Percentiles rank a stretch among this genome's conserved stretches.
Evolutionary conservation across 2,113 vertebrate genomes (phyloP).

Genomic region (Nibea coibor): DNA sequence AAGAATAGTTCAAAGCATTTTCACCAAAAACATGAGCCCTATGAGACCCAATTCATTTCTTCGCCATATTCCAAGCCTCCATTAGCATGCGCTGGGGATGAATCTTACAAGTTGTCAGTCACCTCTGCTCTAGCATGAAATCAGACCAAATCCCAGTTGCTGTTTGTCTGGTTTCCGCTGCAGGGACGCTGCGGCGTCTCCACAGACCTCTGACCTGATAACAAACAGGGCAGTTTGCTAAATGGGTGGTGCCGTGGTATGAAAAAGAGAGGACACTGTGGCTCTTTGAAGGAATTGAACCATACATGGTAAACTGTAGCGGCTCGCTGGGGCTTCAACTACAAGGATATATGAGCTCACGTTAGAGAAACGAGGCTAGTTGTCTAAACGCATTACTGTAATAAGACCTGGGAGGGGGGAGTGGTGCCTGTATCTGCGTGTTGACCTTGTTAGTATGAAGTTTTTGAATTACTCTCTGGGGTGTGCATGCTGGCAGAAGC

Average conservation of each 20-base stretch:
- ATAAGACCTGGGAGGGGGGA: slow-evolving; percentile 54
- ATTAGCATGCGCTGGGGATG: slow-evolving; percentile 61
- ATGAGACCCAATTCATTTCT: slow-evolving; percentile 61
- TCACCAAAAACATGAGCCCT: slow-evolving; percentile 48
- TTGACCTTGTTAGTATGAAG: slow-evolving; percentile 69
- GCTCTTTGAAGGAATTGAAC: slow-evolving; percentile 52
- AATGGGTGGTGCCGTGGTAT: slow-evolving; percentile 20
- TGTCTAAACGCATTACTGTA: slow-evolving; percentile 70
- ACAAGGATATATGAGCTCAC: slow-evolving; percentile 50
- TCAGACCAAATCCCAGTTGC: slow-evolving; percentile 61
- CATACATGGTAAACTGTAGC: slow-evolving; percentile 46
- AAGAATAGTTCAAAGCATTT: slow-evolving; percentile 68
- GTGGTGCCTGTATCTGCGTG: slow-evolving; percentile 44
- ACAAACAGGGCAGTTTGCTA: slow-evolving; percentile 23
- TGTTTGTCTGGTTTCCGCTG: slow-evolving; percentile 46
- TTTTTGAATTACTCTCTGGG: slow-evolving; percentile 56
- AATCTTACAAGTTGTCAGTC: slow-evolving; percentile 68
- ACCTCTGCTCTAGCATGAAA: slow-evolving; percentile 69
- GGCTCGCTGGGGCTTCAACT: slow-evolving; percentile 42
- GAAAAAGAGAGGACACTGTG: slow-evolving; percentile 53
- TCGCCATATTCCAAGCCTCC: slow-evolving; percentile 55
- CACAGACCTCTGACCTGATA: slow-evolving; percentile 46
- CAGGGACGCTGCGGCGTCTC: slow-evolving; percentile 5
- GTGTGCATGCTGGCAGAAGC: slow-evolving; percentile 37
- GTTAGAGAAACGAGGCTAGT: slow-evolving; percentile 60